Base-by-base conservation (phyloP, 2,888 invertebrate genomes). In the Oegoconia quadripuncta region DNA sequence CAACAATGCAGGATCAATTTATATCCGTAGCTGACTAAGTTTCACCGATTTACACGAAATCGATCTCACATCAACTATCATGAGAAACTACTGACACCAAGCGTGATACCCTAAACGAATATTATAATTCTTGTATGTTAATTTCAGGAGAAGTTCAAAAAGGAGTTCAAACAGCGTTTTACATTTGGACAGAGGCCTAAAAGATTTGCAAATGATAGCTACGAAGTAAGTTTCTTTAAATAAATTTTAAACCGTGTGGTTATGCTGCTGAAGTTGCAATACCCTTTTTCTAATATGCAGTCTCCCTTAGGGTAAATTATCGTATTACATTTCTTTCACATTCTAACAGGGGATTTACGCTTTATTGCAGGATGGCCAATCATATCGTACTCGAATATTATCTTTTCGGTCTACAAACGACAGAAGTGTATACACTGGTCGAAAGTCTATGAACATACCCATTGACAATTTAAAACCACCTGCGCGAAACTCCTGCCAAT, bases 101-200 rank as follows among this genome's bases (percentile, higher is more conserved):
- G n/a, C n/a, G n/a, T n/a, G n/a, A n/a, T n/a, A n/a, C n/a, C n/a
- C n/a, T n/a, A n/a, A n/a, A n/a, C n/a, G n/a, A n/a, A n/a, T n/a
- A 25, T n/a, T 18, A 5, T 16, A 30, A 17, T 15, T 30, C 11
- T 78, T 83, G n/a, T n/a, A n/a, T n/a, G n/a, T n/a, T n/a, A n/a
- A 0, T 36, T 36, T 16, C 78, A 94, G 93, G 94, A 93, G 70
- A 94, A 94, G 70, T 94, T 94, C 74, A 93, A 93, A 69, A 89
- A 93, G 34, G 94, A 94, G 74, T 93, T 94, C 59, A 91, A 91
- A 55, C 91, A 92, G 58, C 89, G 93, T 3, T 92, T 93, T 52
- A 89, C 91, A 2, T 89, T 90, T 42, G 88, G 89, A 30, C 81
- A 76, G 46, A 83, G 78, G 39, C 66, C 70, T n/a, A 81, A 62